A percentile compares a stretch with the other conserved stretches of the same genome.
phyloP scores from a whole-genome alignment of 2,797 vertebrate genomes.

The Acrossocheilus wenchowensis region DNA sequence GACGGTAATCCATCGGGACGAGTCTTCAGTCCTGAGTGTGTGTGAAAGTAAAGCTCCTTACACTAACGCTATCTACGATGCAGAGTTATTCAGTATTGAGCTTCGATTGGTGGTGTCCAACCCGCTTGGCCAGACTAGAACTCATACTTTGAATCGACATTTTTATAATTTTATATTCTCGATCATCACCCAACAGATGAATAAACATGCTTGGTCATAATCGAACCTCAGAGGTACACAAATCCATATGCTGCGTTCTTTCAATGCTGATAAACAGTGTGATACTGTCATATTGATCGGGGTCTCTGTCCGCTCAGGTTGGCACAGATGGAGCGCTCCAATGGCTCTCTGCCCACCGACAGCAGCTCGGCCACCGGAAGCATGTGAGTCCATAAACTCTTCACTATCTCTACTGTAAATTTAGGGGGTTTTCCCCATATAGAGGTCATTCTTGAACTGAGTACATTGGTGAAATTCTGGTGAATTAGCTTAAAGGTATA shows the following conservation, averaged over 20 bases:
- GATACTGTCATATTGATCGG: background rate
- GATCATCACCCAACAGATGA: background rate
- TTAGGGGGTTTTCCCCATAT: background rate
- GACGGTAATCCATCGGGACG: slow-evolving; percentile 36
- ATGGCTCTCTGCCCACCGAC: slow-evolving; percentile 94
- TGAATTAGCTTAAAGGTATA: background rate
- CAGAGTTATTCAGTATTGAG: background rate
- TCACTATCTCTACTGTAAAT: background rate
- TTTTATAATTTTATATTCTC: background rate
- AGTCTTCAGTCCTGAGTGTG: slow-evolving; percentile 8
- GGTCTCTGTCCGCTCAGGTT: slow-evolving; percentile 76
- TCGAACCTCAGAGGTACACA: background rate
- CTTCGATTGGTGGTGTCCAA: background rate
- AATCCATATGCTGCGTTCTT: background rate
- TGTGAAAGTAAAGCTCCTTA: slow-evolving; percentile 23
- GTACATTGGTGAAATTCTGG: background rate
- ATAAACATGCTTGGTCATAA: background rate
- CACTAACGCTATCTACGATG: background rate
- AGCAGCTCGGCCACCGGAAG: slow-evolving; percentile 96
- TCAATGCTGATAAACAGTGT: slow-evolving; percentile 6
- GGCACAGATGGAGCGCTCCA: slow-evolving; percentile 95
- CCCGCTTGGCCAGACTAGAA: background rate
- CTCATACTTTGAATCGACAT: background rate
- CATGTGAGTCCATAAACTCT: slow-evolving; percentile 84
- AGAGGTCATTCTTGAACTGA: background rate